phyloP scores from a whole-genome alignment of 2,888 invertebrate genomes.

The Heteromurus nitidus region DNA sequence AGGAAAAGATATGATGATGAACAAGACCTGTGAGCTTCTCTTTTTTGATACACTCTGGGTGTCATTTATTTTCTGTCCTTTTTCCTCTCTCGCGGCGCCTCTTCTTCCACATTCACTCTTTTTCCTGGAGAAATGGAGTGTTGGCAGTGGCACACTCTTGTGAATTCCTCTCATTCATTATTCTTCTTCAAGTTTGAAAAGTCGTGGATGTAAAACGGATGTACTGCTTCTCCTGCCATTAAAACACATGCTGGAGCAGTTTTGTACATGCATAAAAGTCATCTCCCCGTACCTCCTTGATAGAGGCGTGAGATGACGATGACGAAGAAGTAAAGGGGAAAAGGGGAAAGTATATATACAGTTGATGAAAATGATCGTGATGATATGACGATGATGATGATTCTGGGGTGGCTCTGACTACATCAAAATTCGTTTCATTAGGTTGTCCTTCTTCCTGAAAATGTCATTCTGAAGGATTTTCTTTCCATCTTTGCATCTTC shows the following conservation, averaged over 20 bases:
- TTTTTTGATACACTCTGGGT: conserved; percentile 49
- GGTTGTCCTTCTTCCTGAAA: conserved; percentile 27
- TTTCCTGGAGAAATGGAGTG: background rate
- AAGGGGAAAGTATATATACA: conserved; percentile 25
- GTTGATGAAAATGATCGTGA: conserved; percentile 45
- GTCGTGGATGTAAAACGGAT: conserved; percentile 54
- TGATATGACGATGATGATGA: conserved; percentile 37
- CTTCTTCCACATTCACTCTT: conserved; percentile 5
- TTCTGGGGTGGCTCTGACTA: conserved; percentile 39
- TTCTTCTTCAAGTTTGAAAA: conserved; percentile 58
- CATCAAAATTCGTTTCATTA: conserved; percentile 54
- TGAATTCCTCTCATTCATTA: conserved; percentile 64
- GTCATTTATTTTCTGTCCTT: conserved; percentile 60
- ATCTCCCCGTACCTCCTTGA: no score
- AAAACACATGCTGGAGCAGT: background rate
- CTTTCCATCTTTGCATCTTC: background rate
- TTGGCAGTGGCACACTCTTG: conserved; percentile 52
- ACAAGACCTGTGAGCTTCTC: no score
- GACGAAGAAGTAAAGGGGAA: conserved; percentile 10
- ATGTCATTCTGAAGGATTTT: conserved; percentile 52
- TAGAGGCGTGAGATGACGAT: no score
- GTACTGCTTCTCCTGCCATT: conserved; percentile 27
- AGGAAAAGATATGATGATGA: conserved; percentile 29
- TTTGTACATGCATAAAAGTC: no score
- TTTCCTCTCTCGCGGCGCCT: conserved; percentile 16